Conservation (phyloP, 2,888 invertebrate species). For the Eupithecia inturbata region DNA sequence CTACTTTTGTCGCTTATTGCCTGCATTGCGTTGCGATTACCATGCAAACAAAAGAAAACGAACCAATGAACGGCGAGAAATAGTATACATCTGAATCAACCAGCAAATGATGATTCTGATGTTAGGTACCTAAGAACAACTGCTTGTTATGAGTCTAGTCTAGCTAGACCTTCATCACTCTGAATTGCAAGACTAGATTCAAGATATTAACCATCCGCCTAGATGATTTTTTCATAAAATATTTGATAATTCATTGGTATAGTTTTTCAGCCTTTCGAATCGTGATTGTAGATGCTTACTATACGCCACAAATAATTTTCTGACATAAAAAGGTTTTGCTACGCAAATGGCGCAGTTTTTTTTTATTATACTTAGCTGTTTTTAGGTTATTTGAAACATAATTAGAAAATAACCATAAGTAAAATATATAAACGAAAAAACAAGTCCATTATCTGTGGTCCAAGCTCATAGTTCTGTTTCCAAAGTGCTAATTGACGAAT, state of each 20-base stretch:
- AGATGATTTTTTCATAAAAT: background rate
- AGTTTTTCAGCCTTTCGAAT: too few relatives aligned
- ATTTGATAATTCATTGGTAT: too few relatives aligned
- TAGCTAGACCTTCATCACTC: background rate
- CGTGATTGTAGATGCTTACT: too few relatives aligned
- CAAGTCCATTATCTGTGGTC: background rate
- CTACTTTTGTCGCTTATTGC: background rate
- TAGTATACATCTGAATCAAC: background rate
- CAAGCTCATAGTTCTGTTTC: slow-evolving; percentile 50
- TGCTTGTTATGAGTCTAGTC: background rate
- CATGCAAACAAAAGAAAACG: background rate
- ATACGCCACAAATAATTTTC: too few relatives aligned
- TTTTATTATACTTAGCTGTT: background rate
- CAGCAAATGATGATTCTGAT: background rate
- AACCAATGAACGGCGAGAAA: background rate
- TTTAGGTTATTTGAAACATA: background rate
- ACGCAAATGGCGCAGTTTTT: background rate
- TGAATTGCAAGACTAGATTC: background rate
- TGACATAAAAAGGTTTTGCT: background rate
- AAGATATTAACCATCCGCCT: background rate
- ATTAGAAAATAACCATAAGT: background rate
- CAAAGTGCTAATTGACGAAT: slow-evolving; percentile 66
- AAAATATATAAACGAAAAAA: background rate
- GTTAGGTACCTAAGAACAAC: background rate
- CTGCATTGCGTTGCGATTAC: too few relatives aligned